Percentiles rank a stretch among this genome's conserved stretches.
Evolutionary conservation across 2,113 vertebrate genomes (phyloP).

Genomic region (Poeciliopsis prolifica): DNA sequence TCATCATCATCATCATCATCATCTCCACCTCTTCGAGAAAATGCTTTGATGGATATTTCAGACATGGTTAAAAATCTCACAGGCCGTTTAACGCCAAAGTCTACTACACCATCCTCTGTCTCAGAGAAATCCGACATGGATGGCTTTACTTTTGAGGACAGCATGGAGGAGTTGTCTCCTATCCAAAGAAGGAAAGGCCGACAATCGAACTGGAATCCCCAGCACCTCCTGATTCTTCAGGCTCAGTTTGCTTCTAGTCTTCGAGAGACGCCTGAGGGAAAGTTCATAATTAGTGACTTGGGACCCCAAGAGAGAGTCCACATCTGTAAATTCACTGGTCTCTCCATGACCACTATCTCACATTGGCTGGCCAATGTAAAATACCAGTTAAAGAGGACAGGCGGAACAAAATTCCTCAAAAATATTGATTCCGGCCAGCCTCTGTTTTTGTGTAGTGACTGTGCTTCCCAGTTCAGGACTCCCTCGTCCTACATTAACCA

Average conservation of each 20-base stretch:
- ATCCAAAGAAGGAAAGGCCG: slow-evolving; percentile 97
- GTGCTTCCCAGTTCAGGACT: slow-evolving; percentile 99
- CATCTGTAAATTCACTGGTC: slow-evolving; percentile 99
- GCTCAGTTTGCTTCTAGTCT: slow-evolving; percentile 97
- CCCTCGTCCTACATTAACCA: slow-evolving; percentile 95
- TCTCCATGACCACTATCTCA: slow-evolving; percentile 99
- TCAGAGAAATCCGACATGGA: slow-evolving; percentile 97
- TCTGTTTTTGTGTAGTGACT: slow-evolving; percentile 98
- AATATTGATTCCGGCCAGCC: slow-evolving; percentile 98
- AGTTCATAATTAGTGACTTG: slow-evolving; percentile 94
- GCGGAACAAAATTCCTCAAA: slow-evolving; percentile 98
- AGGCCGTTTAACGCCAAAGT: slow-evolving; percentile 95
- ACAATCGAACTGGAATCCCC: slow-evolving; percentile 99
- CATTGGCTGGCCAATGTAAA: slow-evolving; percentile 99
- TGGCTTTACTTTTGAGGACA: slow-evolving; percentile 93
- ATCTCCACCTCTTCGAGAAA: slow-evolving; percentile 90
- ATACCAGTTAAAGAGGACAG: slow-evolving; percentile 98
- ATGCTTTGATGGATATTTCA: slow-evolving; percentile 98
- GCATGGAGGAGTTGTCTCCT: slow-evolving; percentile 92
- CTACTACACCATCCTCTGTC: slow-evolving; percentile 92
- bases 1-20: slow-evolving; percentile 76
- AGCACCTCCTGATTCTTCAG: slow-evolving; percentile 97
- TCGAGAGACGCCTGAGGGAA: slow-evolving; percentile 92
- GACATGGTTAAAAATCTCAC: slow-evolving; percentile 99
- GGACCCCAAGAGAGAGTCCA: slow-evolving; percentile 97